Evolutionary conservation across 64 coral and sea anemone species (phyloP).

Genomic region (Cladopsammia gracilis): DNA sequence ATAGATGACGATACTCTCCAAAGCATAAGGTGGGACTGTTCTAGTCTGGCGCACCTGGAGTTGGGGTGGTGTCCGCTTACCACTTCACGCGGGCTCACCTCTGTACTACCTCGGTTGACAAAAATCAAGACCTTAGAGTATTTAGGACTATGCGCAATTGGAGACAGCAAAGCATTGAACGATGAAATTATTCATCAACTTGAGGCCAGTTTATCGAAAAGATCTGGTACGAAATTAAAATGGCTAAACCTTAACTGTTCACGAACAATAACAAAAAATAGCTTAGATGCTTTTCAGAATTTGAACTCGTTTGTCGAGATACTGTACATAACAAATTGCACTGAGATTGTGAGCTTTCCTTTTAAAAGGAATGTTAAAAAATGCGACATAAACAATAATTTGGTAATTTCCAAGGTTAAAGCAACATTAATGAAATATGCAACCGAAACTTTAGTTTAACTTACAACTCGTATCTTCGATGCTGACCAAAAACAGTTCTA

Average conservation of each 20-base stretch:
- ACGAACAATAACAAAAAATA: too few relatives aligned
- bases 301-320: too few relatives aligned
- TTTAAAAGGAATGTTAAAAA: too few relatives aligned
- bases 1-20: constrained; percentile 47
- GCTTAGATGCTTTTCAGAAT: too few relatives aligned
- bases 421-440: too few relatives aligned
- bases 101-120: not conserved
- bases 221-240: not conserved
- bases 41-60: constrained; percentile 61
- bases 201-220: not conserved
- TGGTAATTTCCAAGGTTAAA: too few relatives aligned
- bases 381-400: too few relatives aligned
- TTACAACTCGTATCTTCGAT: too few relatives aligned
- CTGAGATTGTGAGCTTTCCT: too few relatives aligned
- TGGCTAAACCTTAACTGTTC: constrained; percentile 23
- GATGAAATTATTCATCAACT: constrained; percentile 4
- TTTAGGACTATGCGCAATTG: constrained; percentile 17
- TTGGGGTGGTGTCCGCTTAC: constrained; percentile 67
- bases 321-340: too few relatives aligned
- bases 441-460: too few relatives aligned
- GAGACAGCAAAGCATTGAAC: constrained; percentile 26
- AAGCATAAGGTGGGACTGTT: constrained; percentile 40
- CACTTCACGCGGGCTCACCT: constrained; percentile 13
- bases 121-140: constrained; percentile 41
- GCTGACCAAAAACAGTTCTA: too few relatives aligned